Evolutionary conservation across 2,888 invertebrate genomes (phyloP), one percentile per base, ranked within the genome.

Genomic region (Microctonus hyperodae): DNA sequence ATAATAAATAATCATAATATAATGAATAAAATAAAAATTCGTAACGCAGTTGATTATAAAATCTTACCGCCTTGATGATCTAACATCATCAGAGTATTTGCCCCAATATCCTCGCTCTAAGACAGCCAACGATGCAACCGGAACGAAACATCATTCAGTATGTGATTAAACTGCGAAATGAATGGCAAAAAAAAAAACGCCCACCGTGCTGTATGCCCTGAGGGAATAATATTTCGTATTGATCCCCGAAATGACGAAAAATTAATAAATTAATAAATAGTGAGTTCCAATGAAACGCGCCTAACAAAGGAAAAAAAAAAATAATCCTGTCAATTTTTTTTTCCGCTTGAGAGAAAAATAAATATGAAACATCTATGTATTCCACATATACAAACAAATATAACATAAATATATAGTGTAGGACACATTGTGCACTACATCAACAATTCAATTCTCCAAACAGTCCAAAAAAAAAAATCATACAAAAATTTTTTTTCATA

Each of bases 31-130:
- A 69, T 56, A 56, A 61, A 65, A 66, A 69, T 60, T 51, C 35
- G 51, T 62, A 55, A 53, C 62, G 51, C 20, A 60, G 16, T 55
- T 62, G 51, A 62, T 56, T 63, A 44, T 44, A 68, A 69, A 64
- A 70, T 88, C 93, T 94, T 94, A 95, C 95, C 95, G 92, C 95
- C 95, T 92, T 96, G 96, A 87, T 92, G 92, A 87, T 92, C 90
- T 88, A 96, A 89, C 90, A 91, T 91, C 87, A 92, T 91, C 88
- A 95, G 87, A 85, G 95, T 95, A 88, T 93, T 91, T 87, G 92
- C 91, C 86, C 95, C 96, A 85, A 92, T 90, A 85, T 96, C 95
- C 90, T 95, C 93, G 89, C 94, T 95, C 95, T 96, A 91, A 87
- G 90, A 79, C 86, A 88, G 86, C 75, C 73, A 76, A 73, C 69